Evolutionary conservation across 2,888 invertebrate genomes (phyloP).

Genomic region (Priapulus caudatus): DNA sequence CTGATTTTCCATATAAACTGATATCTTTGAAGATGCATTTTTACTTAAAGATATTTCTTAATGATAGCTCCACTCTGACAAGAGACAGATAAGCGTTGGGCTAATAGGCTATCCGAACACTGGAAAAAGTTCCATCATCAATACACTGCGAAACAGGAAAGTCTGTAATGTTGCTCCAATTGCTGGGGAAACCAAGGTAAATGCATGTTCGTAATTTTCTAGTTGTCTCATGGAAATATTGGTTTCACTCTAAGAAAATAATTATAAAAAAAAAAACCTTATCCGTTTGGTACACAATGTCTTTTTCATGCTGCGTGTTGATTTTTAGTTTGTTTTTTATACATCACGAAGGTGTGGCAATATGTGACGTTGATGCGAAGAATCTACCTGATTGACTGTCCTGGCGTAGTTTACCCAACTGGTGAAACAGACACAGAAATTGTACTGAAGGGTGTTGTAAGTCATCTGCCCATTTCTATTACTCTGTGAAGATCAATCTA

Average conservation of each 20-base stretch:
- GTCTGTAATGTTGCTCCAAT: conserved; percentile 98
- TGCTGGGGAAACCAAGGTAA: conserved; percentile 60
- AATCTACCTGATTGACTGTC: conserved; percentile 95
- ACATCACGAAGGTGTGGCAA: conserved; percentile 75
- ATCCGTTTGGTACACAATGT: neutral
- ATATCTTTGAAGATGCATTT: no score
- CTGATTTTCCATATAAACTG: no score
- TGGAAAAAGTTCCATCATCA: conserved; percentile 96
- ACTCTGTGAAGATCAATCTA: no score
- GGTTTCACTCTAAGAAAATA: no score
- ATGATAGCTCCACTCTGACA: conserved; percentile 66
- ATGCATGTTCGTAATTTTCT: neutral
- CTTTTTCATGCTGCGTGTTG: no score
- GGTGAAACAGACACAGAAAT: conserved; percentile 76
- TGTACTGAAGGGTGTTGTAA: conserved; percentile 85
- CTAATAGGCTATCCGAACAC: conserved; percentile 98
- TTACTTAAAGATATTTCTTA: no score
- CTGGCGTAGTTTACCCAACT: conserved; percentile 93
- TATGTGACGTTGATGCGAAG: conserved; percentile 94
- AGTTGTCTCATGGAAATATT: no score
- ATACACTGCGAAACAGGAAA: conserved; percentile 79
- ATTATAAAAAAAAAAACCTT: no score
- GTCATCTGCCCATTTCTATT: conserved; percentile 24
- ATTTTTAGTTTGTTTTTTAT: conserved; percentile 8
- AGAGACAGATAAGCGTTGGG: conserved; percentile 96